A percentile compares a stretch with the other conserved stretches of the same genome.
Conservation (phyloP, 2,113 vertebrate species). For the Pseudolaguvia tuberculata region DNA sequence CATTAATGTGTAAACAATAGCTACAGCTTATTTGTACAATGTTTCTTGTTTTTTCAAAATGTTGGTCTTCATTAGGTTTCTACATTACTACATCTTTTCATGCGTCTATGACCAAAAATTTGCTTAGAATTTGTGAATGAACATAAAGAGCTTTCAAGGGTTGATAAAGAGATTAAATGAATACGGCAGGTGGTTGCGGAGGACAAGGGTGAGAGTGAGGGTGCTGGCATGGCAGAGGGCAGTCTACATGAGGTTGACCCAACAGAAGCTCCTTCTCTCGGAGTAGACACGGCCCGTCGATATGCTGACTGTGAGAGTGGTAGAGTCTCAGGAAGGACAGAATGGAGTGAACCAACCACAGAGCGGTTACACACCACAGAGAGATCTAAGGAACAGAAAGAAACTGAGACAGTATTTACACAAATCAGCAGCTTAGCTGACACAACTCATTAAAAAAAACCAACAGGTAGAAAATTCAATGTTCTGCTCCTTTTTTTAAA, state of each 20-base stretch:
- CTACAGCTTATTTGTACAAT: constrained; percentile 17
- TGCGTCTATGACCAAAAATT: neutral
- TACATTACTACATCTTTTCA: neutral
- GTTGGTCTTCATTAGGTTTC: neutral
- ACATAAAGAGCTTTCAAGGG: neutral
- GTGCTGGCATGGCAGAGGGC: constrained; percentile 47
- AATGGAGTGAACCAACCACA: constrained; percentile 69
- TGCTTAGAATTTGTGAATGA: neutral
- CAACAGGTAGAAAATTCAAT: neutral
- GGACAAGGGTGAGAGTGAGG: constrained; percentile 43
- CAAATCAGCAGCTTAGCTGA: constrained; percentile 8
- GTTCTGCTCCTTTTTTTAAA: neutral
- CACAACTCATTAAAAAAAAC: neutral
- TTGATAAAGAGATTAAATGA: constrained; percentile 47
- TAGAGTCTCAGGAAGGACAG: constrained; percentile 74
- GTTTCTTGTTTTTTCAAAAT: neutral
- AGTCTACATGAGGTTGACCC: constrained; percentile 51
- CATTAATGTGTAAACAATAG: constrained; percentile 30
- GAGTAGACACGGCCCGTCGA: constrained; percentile 63
- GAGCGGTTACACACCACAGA: constrained; percentile 67
- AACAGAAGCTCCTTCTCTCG: constrained; percentile 72
- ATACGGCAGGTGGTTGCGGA: constrained; percentile 54
- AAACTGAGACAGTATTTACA: neutral
- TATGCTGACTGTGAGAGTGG: constrained; percentile 71
- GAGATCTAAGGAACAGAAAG: constrained; percentile 56